Conservation (phyloP, 1,140 invertebrate genomes). For the Trichomalopsis sarcophagae region DNA sequence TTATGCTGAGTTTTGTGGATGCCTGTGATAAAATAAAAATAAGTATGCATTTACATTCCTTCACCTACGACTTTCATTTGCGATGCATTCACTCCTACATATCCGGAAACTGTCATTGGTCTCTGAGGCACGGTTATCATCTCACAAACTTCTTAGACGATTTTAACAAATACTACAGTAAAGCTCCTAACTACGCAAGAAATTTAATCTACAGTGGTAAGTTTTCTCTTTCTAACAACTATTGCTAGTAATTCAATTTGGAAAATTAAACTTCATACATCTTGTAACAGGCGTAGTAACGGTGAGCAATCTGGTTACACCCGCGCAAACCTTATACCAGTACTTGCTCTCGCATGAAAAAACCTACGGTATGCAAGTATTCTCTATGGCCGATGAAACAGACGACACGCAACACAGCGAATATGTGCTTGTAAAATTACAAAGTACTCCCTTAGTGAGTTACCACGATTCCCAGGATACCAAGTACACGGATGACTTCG, state of each 20-base stretch:
- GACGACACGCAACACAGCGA: conserved; percentile 73
- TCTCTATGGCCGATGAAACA: conserved; percentile 79
- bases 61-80: conserved; percentile 92
- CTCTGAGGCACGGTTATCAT: conserved; percentile 83
- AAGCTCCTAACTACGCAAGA: conserved; percentile 88
- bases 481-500: conserved; percentile 82
- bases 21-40: conserved; percentile 86
- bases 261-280: background rate
- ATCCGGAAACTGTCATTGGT: conserved; percentile 76
- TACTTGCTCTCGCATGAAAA: conserved; percentile 84
- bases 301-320: conserved; percentile 78
- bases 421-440: conserved; percentile 79
- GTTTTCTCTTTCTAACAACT: background rate
- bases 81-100: conserved; percentile 85
- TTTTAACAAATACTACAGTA: conserved; percentile 89
- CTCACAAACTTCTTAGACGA: conserved; percentile 87
- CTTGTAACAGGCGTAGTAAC: conserved; percentile 76
- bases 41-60: conserved; percentile 89
- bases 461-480: conserved; percentile 80
- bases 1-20: conserved; percentile 83
- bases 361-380: conserved; percentile 82
- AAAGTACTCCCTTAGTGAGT: conserved; percentile 76
- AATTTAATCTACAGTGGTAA: conserved; percentile 85
- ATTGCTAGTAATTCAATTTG: background rate
- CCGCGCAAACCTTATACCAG: conserved; percentile 82